phyloP scores from a whole-genome alignment of 2,797 vertebrate species.

The Prionace glauca region DNA sequence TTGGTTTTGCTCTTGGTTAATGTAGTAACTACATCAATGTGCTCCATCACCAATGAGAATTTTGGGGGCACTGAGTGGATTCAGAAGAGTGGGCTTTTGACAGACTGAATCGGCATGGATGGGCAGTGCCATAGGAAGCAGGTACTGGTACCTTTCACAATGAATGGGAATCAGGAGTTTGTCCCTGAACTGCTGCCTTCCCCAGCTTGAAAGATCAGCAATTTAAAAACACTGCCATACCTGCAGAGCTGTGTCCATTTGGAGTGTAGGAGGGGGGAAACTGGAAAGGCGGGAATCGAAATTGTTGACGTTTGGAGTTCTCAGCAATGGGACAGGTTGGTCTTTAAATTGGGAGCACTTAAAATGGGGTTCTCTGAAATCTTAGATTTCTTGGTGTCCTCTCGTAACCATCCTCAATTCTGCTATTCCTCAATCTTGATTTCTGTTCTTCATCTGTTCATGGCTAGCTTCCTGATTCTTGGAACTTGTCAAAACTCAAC shows the following conservation, averaged over 20 bases:
- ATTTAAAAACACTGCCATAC: background rate
- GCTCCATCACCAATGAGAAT: background rate
- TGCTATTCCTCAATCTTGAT: background rate
- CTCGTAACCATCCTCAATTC: background rate
- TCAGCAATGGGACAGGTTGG: background rate
- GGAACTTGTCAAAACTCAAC: background rate
- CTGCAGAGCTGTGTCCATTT: background rate
- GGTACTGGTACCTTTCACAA: background rate
- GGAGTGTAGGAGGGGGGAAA: background rate
- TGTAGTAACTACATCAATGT: background rate
- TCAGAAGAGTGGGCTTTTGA: background rate
- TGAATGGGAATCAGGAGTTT: too few relatives aligned
- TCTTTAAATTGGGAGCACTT: background rate
- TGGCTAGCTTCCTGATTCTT: background rate
- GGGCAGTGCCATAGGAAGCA: too few relatives aligned
- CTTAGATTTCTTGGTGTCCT: background rate
- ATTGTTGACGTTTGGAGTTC: background rate
- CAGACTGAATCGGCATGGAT: background rate
- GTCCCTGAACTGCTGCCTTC: too few relatives aligned
- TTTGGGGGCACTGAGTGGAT: background rate
- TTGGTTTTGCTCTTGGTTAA: background rate
- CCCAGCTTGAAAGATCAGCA: background rate
- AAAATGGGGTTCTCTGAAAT: background rate
- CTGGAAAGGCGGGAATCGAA: background rate
- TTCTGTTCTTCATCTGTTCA: background rate